These are phyloP conservation scores for Trinectes maculatus DNA, from an alignment of 2,113 vertebrate species.

Conservation along the genomic window DNA sequence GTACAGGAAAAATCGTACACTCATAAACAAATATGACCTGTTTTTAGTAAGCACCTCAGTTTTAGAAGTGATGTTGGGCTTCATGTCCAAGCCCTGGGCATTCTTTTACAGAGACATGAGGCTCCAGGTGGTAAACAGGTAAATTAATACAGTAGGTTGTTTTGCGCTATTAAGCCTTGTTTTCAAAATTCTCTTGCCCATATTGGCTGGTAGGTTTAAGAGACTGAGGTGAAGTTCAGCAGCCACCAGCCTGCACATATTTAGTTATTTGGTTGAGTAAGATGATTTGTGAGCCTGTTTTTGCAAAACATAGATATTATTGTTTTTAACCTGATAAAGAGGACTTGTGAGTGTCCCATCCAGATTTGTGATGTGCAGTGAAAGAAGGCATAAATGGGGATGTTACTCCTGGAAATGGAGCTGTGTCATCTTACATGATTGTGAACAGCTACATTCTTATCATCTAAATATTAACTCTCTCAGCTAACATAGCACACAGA, in stretches of 20 bases:
- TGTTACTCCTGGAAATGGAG: constrained; percentile 30
- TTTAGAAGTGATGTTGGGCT: constrained; percentile 6
- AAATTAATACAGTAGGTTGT: constrained; percentile 28
- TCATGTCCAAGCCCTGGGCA: constrained; percentile 8
- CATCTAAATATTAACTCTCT: constrained; percentile 61
- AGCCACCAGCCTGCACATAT: constrained; percentile 16
- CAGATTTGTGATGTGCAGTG: constrained; percentile 45
- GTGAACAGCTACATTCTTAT: constrained; percentile 48
- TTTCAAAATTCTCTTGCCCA: constrained; percentile 6
- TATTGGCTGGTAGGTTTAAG: constrained; percentile 10
- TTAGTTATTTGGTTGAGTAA: background rate
- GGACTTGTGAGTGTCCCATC: background rate
- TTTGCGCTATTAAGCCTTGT: constrained; percentile 2
- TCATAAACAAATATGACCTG: constrained; percentile 3
- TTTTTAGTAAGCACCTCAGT: constrained; percentile 20
- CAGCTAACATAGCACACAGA: constrained; percentile 60
- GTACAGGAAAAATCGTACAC: constrained; percentile 11
- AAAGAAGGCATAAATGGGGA: constrained; percentile 39
- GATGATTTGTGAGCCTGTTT: background rate
- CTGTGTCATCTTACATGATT: constrained; percentile 30
- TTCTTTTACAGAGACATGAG: constrained; percentile 6
- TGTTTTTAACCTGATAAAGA: constrained; percentile 17
- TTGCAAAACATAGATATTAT: background rate
- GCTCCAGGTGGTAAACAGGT: constrained; percentile 15
- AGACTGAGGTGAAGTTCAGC: constrained; percentile 9